These are phyloP conservation scores for Atrina japonica DNA, from an alignment of 2,888 invertebrate species.

Conservation along the genomic window DNA sequence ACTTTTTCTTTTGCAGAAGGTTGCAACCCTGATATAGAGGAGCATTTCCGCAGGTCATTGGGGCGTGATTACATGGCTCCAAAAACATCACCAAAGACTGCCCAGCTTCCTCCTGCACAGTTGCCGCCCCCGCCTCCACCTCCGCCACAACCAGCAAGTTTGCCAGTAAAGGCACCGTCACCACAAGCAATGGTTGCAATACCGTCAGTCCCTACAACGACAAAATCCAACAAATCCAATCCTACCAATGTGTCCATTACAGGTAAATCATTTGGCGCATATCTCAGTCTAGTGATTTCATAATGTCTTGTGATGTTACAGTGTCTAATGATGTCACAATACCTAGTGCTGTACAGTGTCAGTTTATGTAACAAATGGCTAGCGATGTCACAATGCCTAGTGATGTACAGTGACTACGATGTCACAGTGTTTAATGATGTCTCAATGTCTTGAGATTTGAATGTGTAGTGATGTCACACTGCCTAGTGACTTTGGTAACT, in stretches of 20 bases:
- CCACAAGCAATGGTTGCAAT: conserved; percentile 13
- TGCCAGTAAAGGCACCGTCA: conserved; percentile 26
- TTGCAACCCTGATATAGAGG: conserved; percentile 96
- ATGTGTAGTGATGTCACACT: too few relatives aligned
- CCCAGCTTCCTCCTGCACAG: conserved; percentile 40
- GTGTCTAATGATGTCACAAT: background rate
- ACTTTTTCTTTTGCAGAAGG: conserved; percentile 77
- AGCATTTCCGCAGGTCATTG: conserved; percentile 95
- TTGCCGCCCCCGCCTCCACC: conserved; percentile 40
- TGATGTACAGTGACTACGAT: too few relatives aligned
- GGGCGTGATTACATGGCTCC: conserved; percentile 82
- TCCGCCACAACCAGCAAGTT: conserved; percentile 40
- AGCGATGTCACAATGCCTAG: too few relatives aligned
- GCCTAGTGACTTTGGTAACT: too few relatives aligned
- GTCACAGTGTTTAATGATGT: too few relatives aligned
- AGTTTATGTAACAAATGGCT: too few relatives aligned
- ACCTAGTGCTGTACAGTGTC: too few relatives aligned
- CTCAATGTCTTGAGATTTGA: too few relatives aligned
- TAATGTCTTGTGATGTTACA: background rate
- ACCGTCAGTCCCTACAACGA: conserved; percentile 24
- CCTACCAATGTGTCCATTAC: conserved; percentile 62
- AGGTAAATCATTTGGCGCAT: conserved; percentile 47
- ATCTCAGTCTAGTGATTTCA: background rate
- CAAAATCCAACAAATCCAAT: conserved; percentile 25
- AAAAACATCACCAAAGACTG: conserved; percentile 50